Evolutionary conservation across 2,888 invertebrate species (phyloP), one percentile per base, ranked within the genome.

Genomic region (Amphipoea lucens): DNA sequence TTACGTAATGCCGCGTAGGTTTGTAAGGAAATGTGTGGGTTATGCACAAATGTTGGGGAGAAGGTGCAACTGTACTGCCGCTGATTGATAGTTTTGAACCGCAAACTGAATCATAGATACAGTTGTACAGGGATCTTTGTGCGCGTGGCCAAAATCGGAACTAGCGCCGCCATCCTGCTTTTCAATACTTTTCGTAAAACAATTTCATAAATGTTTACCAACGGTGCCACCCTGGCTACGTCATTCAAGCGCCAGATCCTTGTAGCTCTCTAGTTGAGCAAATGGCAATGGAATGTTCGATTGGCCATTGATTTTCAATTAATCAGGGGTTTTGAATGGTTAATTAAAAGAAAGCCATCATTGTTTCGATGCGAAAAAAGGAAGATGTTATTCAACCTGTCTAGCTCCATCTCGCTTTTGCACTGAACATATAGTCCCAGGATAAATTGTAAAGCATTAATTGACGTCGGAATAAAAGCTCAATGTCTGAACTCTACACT

Each of bases 1-100:
- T 57, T n/a, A 45, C 42, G 40, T 57, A 36, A 14, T 36, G 70
- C 40, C 71, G 23, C 72, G 14, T 65, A 80, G 45, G 54, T 36
- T 36, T 23, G n/a, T 54, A 63, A 63, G 48, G 23, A 14, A 23
- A n/a, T 42, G 66, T 77, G 76, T 67, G 78, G 63, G 40, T 9
- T 9, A 23, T 81, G 81, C 81, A 80, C 82, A 17, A n/a, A 36
- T 45, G 83, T 45, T 14, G 12, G 0, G 2, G 67, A 45, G n/a
- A 29, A 48, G 63, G 68, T 81, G 69, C 84, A 77, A 83, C 68
- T 74, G 14, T 2, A 12, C 48, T 65, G 74, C 57, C 11, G 36
- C 40, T 40, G 11, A 57, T 66, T n/a, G 12, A 51, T 23, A 40
- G 23, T 7, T 48, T 1, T 29, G 3, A 48, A 74, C 23, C 4